Base-by-base conservation (phyloP, 2,797 vertebrate species). In the Sphenodon punctatus region DNA sequence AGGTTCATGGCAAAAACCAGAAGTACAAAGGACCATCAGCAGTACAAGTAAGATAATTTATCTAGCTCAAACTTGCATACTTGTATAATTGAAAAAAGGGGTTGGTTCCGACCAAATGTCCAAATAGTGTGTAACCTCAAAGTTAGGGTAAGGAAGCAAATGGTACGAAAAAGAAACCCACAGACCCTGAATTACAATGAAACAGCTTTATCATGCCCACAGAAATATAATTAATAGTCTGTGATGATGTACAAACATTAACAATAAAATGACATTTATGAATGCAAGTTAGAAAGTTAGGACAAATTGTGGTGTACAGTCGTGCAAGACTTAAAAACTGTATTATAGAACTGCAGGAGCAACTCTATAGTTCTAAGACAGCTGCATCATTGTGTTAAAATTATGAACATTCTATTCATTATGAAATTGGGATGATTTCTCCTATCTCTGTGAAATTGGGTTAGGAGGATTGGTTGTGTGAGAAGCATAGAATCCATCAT, bases 1-100 rank as follows among this genome's bases (percentile, higher is more conserved):
- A 97, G 99, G 79, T 99, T 99, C 94, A 99, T 99, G 99, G 98
- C 99, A 20, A 99, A 99, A 95, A 99, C 99, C 23, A 97, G 99
- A 93, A 99, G 98, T 94, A 99, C 98, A 30, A 99, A 99, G 89
- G 98, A 99, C 82, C 98, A 99, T 90, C 98, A 99, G 67, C 98
- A 99, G 73, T 99, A 98, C 95, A 99, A 99, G 98, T 99, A 90
- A 97, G 97, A 82, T 43, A 80, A 25, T 27, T 49, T 67, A 19
- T 76, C 14, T 10, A 16, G 4, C 17, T 67, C n/a, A 55, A 30
- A 43, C 23, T 34, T 8, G 23, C 17, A 30, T 9, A 14, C 34
- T 23, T 65, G 71, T 48, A 55, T 17, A 51, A 32, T n/a, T 9
- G 41, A 22, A 25, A 8, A 20, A 58, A 55, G 58, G 12, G 22